Percentiles rank a stretch among this genome's conserved stretches.
These are phyloP conservation scores for Arnoldichthys spilopterus DNA, from an alignment of 2,797 vertebrate genomes.

Conservation along the genomic window DNA sequence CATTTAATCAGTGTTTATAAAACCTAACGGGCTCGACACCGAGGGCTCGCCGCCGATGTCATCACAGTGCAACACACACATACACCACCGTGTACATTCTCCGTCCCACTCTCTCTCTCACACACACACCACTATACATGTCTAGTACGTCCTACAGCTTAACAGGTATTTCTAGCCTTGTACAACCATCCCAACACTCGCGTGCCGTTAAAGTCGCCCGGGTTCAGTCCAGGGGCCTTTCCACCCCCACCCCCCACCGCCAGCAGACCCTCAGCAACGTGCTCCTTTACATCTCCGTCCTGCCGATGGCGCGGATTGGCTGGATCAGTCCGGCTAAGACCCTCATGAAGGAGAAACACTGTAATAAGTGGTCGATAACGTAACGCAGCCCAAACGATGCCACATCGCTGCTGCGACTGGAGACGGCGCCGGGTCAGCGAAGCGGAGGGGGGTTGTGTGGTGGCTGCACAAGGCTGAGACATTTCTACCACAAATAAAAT, in stretches of 20 bases:
- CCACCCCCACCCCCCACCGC: no score
- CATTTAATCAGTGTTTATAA: constrained; percentile 88
- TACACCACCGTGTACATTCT: constrained; percentile 62
- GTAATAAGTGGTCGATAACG: no score
- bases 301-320: no score
- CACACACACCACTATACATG: constrained; percentile 56
- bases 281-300: no score
- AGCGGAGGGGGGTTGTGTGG: not conserved
- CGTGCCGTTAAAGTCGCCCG: not conserved
- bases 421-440: no score
- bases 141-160: constrained; percentile 36
- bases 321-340: no score
- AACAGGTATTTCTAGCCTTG: constrained; percentile 1
- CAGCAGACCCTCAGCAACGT: no score
- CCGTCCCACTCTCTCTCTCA: constrained; percentile 30
- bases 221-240: not conserved
- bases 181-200: constrained; percentile 9
- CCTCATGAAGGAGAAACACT: no score
- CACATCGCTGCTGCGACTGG: no score
- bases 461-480: not conserved
- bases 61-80: constrained; percentile 58
- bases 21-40: constrained; percentile 82
- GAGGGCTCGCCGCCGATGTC: constrained; percentile 69
- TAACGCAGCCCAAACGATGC: no score
- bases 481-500: constrained; percentile 39